phyloP scores from a whole-genome alignment of 2,797 vertebrate species.

The Phrynocephalus guinanensis region DNA sequence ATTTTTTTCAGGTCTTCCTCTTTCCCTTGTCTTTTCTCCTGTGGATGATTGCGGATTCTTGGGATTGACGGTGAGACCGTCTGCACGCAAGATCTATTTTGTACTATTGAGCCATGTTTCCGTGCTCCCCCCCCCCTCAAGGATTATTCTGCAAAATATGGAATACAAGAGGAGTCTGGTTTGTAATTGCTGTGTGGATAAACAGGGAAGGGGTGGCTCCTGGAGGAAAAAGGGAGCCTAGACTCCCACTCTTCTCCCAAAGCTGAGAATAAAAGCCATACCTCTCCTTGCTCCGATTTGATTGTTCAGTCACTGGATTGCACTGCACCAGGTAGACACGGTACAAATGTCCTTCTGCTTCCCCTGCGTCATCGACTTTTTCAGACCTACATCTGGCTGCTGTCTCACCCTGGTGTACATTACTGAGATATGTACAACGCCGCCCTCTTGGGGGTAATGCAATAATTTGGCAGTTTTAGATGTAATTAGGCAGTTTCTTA shows the following conservation, averaged over 20 bases:
- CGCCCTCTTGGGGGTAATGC: slow-evolving; percentile 45
- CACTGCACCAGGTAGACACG: slow-evolving; percentile 3
- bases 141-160: not conserved
- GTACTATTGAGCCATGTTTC: not conserved
- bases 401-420: slow-evolving; percentile 48
- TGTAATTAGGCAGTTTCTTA: slow-evolving; percentile 52
- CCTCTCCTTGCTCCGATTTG: slow-evolving; percentile 2
- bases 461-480: slow-evolving; percentile 53
- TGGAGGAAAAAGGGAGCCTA: not conserved
- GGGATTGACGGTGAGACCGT: not conserved
- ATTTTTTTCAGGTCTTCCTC: not conserved
- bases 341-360: slow-evolving; percentile 27
- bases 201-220: not conserved
- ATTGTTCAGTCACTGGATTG: slow-evolving; percentile 26
- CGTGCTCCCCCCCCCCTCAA: not conserved
- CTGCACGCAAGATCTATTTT: not conserved
- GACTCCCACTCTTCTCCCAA: not conserved
- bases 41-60: not conserved
- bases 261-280: slow-evolving; percentile 2
- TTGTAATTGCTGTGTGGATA: not conserved
- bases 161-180: not conserved
- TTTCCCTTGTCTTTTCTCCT: not conserved
- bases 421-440: slow-evolving; percentile 48
- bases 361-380: slow-evolving; percentile 30
- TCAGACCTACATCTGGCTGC: slow-evolving; percentile 37